phyloP scores from a whole-genome alignment of 2,888 invertebrate species.

The Polymixis flavicincta region DNA sequence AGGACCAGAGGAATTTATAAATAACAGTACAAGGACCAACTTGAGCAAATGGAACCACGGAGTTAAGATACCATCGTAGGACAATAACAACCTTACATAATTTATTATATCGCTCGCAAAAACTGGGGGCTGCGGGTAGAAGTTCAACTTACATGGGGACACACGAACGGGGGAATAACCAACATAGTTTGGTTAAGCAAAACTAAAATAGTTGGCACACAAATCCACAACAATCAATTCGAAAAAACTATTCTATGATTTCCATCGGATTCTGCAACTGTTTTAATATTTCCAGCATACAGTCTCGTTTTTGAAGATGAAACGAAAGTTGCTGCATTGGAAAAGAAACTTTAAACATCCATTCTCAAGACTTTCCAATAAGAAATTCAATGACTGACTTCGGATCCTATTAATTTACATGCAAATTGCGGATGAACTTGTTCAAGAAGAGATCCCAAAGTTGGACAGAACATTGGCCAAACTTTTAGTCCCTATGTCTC shows the following conservation, averaged over 20 bases:
- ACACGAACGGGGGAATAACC: slow-evolving; percentile 42
- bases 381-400: slow-evolving; percentile 25
- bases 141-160: slow-evolving; percentile 58
- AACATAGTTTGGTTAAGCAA: slow-evolving; percentile 5
- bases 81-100: slow-evolving; percentile 86
- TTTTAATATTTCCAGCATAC: neutral
- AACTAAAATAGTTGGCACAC: neutral
- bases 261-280: neutral
- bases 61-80: slow-evolving; percentile 84
- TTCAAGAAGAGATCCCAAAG: slow-evolving; percentile 39
- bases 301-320: neutral
- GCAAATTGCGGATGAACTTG: slow-evolving; percentile 51
- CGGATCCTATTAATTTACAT: slow-evolving; percentile 53
- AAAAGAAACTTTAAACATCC: neutral
- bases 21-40: slow-evolving; percentile 73
- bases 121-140: slow-evolving; percentile 74
- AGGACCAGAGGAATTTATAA: slow-evolving; percentile 73
- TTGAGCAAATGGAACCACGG: slow-evolving; percentile 74
- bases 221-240: neutral
- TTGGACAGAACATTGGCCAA: slow-evolving; percentile 42
- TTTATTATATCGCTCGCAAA: slow-evolving; percentile 85
- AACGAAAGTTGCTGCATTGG: neutral
- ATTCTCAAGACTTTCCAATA: neutral
- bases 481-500: slow-evolving; percentile 60
- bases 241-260: neutral